These are phyloP conservation scores for Molossus alvarezi DNA, from an alignment of 2,797 vertebrate species.

Conservation along the genomic window DNA sequence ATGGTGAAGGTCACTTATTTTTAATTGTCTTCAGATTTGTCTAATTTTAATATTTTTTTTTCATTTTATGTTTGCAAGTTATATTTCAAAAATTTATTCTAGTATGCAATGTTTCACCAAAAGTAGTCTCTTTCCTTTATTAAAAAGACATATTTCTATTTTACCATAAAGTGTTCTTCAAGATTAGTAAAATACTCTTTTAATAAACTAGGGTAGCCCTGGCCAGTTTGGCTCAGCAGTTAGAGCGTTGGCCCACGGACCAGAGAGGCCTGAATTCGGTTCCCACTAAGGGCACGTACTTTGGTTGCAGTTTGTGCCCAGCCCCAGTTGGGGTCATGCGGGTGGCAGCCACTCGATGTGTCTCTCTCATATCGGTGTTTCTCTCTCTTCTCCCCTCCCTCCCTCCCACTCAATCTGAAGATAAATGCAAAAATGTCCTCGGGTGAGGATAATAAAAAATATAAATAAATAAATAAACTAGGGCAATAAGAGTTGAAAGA, in stretches of 20 bases:
- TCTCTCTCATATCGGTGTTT: no score
- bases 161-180: background rate
- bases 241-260: no score
- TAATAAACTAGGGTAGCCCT: background rate
- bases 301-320: no score
- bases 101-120: background rate
- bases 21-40: background rate
- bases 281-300: no score
- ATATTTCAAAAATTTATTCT: background rate
- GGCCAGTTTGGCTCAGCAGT: no score
- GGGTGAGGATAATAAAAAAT: no score
- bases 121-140: background rate
- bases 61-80: background rate
- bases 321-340: no score
- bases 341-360: no score
- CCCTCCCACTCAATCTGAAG: no score
- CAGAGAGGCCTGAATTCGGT: no score
- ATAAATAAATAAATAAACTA: background rate
- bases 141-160: background rate
- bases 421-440: no score
- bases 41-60: background rate
- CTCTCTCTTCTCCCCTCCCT: no score
- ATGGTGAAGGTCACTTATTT: background rate
- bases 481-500: background rate
- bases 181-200: constrained; percentile 25